phyloP scores from a whole-genome alignment of 2,888 invertebrate species.

The Hylaea fasciaria region DNA sequence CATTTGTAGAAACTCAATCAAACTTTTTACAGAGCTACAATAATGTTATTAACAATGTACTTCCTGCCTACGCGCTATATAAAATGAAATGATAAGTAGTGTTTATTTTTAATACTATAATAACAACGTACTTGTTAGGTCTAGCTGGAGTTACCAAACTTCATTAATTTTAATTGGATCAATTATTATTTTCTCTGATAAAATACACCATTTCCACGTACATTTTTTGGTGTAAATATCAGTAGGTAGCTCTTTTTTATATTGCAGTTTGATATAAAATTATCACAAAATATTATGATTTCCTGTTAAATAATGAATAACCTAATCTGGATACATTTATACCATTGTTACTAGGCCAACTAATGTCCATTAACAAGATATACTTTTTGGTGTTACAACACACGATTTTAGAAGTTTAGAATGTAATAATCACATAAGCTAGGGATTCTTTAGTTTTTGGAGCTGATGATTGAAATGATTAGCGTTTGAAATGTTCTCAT shows the following conservation, averaged over 20 bases:
- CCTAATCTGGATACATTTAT: background rate
- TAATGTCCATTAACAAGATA: background rate
- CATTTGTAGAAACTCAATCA: too few relatives aligned
- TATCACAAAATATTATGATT: background rate
- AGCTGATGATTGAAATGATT: too few relatives aligned
- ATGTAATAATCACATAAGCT: too few relatives aligned
- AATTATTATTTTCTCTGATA: background rate
- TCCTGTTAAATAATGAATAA: background rate
- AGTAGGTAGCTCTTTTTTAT: background rate
- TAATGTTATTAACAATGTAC: too few relatives aligned
- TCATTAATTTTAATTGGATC: conserved; percentile 1
- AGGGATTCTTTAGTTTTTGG: too few relatives aligned
- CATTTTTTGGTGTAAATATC: background rate
- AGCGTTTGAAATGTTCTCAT: too few relatives aligned
- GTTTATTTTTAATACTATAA: too few relatives aligned
- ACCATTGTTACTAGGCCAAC: background rate
- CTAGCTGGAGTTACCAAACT: background rate
- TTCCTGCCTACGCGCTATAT: too few relatives aligned
- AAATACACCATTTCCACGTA: background rate
- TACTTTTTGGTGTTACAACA: too few relatives aligned
- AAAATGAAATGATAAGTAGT: too few relatives aligned
- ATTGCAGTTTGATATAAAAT: background rate
- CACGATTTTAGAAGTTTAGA: too few relatives aligned
- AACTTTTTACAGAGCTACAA: too few relatives aligned
- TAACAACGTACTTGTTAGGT: background rate